These are phyloP conservation scores for Entelurus aequoreus DNA, from an alignment of 2,113 vertebrate species.

Conservation along the genomic window DNA sequence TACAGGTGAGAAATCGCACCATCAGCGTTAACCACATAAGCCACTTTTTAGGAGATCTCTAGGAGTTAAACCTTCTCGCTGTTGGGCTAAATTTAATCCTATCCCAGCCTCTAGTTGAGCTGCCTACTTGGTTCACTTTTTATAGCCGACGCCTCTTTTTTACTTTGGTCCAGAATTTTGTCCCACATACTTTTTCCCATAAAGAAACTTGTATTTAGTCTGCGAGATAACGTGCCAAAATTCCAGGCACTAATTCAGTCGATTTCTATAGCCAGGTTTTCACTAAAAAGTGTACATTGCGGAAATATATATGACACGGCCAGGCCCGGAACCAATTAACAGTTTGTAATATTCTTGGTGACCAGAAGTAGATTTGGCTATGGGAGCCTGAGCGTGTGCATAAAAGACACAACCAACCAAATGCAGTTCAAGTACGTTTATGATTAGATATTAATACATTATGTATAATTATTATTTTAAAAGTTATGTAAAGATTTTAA, in stretches of 20 bases:
- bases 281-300: neutral
- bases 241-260: neutral
- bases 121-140: neutral
- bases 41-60: neutral
- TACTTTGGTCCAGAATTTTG: neutral
- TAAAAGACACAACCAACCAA: no score
- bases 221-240: neutral
- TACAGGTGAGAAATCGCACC: slow-evolving; percentile 79
- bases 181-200: neutral
- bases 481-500: no score
- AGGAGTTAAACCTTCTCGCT: neutral
- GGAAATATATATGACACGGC: no score
- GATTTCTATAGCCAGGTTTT: neutral
- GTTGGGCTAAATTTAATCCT: neutral
- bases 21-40: neutral
- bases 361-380: no score
- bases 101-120: neutral
- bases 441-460: no score
- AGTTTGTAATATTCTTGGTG: no score
- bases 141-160: neutral
- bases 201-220: neutral
- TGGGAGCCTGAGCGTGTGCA: no score
- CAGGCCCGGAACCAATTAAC: no score
- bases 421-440: no score
- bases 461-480: no score